Evolutionary conservation across 2,113 vertebrate genomes (phyloP).

Genomic region (Colossoma macropomum): DNA sequence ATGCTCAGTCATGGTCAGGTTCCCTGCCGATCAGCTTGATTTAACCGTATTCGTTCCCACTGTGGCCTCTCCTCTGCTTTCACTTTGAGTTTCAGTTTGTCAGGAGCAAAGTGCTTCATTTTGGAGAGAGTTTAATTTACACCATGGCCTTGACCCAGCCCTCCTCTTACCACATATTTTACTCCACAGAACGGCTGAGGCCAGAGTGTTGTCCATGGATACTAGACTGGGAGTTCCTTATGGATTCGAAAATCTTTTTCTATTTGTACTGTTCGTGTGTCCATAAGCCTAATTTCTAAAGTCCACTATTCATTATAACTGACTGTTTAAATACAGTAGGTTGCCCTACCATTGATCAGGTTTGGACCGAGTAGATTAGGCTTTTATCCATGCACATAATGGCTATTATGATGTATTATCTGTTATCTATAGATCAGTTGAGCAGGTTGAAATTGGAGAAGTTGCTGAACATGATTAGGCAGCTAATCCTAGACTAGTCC

Average conservation of each 20-base stretch:
- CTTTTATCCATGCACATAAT: too few relatives aligned
- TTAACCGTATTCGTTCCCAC: background rate
- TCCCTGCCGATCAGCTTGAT: background rate
- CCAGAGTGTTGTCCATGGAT: background rate
- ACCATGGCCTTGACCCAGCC: background rate
- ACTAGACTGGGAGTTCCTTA: background rate
- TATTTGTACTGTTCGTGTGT: background rate
- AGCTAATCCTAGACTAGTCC: too few relatives aligned
- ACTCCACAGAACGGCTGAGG: background rate
- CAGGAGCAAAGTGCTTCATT: background rate
- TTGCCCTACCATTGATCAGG: too few relatives aligned
- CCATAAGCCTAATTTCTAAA: background rate
- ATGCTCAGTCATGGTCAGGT: conserved; percentile 6
- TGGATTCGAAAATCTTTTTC: background rate
- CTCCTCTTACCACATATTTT: background rate
- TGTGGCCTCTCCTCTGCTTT: background rate
- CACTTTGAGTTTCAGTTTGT: background rate
- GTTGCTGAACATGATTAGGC: too few relatives aligned
- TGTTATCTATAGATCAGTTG: too few relatives aligned
- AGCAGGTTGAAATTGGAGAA: too few relatives aligned
- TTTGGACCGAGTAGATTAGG: too few relatives aligned
- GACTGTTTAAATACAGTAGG: too few relatives aligned
- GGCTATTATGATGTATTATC: too few relatives aligned
- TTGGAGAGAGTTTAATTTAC: background rate
- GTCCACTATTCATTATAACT: too few relatives aligned